These are phyloP conservation scores for Pteruthius melanotis DNA, from an alignment of 2,113 vertebrate genomes.

Conservation along the genomic window DNA sequence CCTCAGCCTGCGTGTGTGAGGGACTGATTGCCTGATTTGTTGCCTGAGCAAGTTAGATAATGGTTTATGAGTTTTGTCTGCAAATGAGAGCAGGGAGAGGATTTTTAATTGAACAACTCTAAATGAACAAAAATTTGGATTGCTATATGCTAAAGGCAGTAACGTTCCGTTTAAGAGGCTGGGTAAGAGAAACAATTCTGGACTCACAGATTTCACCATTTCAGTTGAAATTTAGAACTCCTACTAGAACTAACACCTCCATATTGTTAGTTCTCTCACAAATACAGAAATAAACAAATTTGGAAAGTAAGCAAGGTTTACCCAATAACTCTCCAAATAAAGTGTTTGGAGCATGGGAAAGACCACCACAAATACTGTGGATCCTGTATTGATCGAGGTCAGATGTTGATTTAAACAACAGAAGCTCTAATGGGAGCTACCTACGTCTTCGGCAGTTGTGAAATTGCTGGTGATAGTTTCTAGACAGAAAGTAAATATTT, in stretches of 20 bases:
- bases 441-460: neutral
- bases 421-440: neutral
- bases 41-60: neutral
- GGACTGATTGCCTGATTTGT: neutral
- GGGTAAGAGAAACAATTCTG: neutral
- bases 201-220: neutral
- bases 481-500: neutral
- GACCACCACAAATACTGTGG: neutral
- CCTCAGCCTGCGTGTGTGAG: neutral
- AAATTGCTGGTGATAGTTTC: neutral
- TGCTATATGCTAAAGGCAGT: neutral
- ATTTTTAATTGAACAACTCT: neutral
- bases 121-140: neutral
- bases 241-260: neutral
- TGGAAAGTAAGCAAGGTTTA: neutral
- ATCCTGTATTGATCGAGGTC: neutral
- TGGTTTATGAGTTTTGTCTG: neutral
- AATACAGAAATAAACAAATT: neutral
- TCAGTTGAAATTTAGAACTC: neutral
- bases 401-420: neutral
- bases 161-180: neutral
- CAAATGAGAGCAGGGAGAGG: neutral
- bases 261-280: neutral
- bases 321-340: neutral
- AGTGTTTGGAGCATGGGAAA: neutral